These are phyloP conservation scores for Pseudolycoriella hygida DNA, from an alignment of 2,888 invertebrate species.

Conservation along the genomic window DNA sequence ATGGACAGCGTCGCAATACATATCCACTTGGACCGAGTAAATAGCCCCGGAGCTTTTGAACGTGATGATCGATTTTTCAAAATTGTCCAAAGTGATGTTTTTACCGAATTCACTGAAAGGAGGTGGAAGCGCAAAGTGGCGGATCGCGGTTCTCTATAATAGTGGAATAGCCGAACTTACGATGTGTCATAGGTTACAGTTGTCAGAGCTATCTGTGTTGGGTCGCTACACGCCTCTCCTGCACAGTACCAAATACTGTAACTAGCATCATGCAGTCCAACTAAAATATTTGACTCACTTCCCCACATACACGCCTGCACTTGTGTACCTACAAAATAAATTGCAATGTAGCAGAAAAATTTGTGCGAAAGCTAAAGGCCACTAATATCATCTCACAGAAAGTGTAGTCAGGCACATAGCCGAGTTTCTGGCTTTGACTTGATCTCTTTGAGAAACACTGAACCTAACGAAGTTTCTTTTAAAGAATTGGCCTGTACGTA, in stretches of 20 bases:
- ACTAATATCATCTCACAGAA: too few species aligned
- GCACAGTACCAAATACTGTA: slow-evolving; percentile 73
- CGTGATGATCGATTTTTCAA: slow-evolving; percentile 69
- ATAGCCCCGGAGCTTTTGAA: slow-evolving; percentile 80
- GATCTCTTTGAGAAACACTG: too few species aligned
- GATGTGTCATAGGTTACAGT: slow-evolving; percentile 34
- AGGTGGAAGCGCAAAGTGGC: too few species aligned
- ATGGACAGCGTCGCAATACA: slow-evolving; percentile 36
- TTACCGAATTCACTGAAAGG: slow-evolving; percentile 69
- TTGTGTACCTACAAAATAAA: slow-evolving; percentile 32
- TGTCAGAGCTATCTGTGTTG: slow-evolving; percentile 45
- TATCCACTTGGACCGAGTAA: slow-evolving; percentile 30
- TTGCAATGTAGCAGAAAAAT: slow-evolving; percentile 2
- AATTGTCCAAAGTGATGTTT: slow-evolving; percentile 61
- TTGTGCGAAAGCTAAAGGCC: background rate
- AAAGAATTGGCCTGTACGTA: too few species aligned
- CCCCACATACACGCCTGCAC: slow-evolving; percentile 39
- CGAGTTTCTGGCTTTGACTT: too few species aligned
- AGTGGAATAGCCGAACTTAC: too few species aligned
- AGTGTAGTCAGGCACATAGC: too few species aligned
- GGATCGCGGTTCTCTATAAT: too few species aligned
- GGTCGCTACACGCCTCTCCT: slow-evolving; percentile 50
- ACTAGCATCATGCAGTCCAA: slow-evolving; percentile 59
- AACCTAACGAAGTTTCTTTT: too few species aligned
- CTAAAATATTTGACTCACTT: slow-evolving; percentile 60